Evolutionary conservation across 2,888 invertebrate species (phyloP), one percentile per base, ranked within the genome.

Genomic region (Adelognathus sp.): DNA sequence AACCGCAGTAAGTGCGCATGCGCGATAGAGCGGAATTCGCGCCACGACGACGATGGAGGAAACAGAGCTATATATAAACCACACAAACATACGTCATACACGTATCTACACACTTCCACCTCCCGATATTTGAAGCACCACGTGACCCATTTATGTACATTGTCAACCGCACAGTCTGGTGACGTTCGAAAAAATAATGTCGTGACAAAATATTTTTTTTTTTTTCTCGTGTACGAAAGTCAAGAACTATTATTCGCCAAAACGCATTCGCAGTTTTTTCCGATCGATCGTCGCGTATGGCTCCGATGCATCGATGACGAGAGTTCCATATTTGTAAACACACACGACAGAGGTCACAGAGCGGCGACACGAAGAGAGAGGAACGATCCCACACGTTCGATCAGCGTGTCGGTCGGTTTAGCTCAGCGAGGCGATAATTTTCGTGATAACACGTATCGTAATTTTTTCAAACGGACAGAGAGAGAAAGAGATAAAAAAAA

Each of bases 151-250:
- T 70, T 64, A 52, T 58, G 50, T 70, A 41, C 52, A 54, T 64
- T 56, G 29, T 50, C 56, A 36, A 39, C 24, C 52, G 24, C 36
- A 27, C 11, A 36, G 41, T 66, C 36, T 69, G 64, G 41, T 74
- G 78, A 74, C 74, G 78, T 79, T 79, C 66, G 73, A 52, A 64
- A 70, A 50, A 73, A 56, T 24, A 41, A 52, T 76, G 76, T 76
- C 54, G 63, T 60, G 61, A 63, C 44, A 66, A 58, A 36, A 33
- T 16, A 60, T 52, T 18, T n/a, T n/a, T n/a, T n/a, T n/a, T n/a
- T n/a, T n/a, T n/a, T n/a, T n/a, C n/a, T n/a, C n/a, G n/a, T n/a
- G 33, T 7, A 14, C 7, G 11, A 18, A 31, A 33, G 11, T 2
- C 9, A 21, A 36, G 36, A 14, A 50, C 21, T 11, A 50, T 50